phyloP scores from a whole-genome alignment of 2,888 invertebrate species.

The Scaptomyza cyrtandrae region DNA sequence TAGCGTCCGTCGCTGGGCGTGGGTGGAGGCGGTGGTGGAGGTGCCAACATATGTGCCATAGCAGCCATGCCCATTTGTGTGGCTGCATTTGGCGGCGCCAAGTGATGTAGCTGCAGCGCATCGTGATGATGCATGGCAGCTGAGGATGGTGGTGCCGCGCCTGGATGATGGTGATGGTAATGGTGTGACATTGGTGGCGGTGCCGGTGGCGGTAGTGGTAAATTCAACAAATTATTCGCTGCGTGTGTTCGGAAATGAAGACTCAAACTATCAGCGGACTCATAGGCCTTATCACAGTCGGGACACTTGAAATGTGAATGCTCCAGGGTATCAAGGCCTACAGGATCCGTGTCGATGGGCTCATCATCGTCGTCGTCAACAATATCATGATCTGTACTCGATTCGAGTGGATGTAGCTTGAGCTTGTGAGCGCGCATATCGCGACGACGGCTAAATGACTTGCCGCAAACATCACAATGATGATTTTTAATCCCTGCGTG shows the following conservation, averaged over 20 bases:
- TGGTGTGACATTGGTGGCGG: slow-evolving; percentile 66
- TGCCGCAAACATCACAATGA: slow-evolving; percentile 87
- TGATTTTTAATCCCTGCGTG: slow-evolving; percentile 87
- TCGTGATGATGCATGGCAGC: slow-evolving; percentile 63
- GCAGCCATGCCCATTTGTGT: slow-evolving; percentile 80
- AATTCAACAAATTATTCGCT: slow-evolving; percentile 68
- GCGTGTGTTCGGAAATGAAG: slow-evolving; percentile 83
- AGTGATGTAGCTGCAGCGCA: slow-evolving; percentile 70
- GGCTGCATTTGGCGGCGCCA: slow-evolving; percentile 71
- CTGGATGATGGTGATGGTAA: slow-evolving; percentile 65
- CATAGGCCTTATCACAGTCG: slow-evolving; percentile 84
- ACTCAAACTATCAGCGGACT: slow-evolving; percentile 82
- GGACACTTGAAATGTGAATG: slow-evolving; percentile 83
- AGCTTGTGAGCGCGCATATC: slow-evolving; percentile 86
- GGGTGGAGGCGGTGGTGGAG: slow-evolving; percentile 81
- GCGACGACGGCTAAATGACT: slow-evolving; percentile 86
- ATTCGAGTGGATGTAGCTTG: slow-evolving; percentile 81
- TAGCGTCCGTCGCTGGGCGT: slow-evolving; percentile 80
- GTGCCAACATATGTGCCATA: slow-evolving; percentile 79
- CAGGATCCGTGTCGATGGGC: slow-evolving; percentile 65
- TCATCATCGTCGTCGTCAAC: slow-evolving; percentile 75
- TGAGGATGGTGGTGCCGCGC: slow-evolving; percentile 53
- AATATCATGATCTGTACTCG: slow-evolving; percentile 72
- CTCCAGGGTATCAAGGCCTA: slow-evolving; percentile 65
- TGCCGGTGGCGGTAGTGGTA: slow-evolving; percentile 70